These are phyloP conservation scores for Datnioides undecimradiatus DNA, from an alignment of 2,113 vertebrate genomes.

Conservation along the genomic window DNA sequence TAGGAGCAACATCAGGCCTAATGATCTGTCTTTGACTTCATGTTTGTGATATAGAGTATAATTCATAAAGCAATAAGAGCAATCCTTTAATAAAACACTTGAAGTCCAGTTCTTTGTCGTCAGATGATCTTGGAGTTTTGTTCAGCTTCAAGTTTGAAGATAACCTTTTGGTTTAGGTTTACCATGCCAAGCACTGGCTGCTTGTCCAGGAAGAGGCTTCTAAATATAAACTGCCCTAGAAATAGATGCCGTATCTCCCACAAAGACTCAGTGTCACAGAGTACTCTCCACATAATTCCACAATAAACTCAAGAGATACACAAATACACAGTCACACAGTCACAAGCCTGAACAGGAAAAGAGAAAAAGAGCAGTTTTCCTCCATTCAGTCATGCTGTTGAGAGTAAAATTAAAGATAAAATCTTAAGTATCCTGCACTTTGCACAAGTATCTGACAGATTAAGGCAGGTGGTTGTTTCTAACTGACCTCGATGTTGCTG, in stretches of 20 bases:
- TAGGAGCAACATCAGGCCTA: background rate
- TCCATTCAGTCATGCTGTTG: background rate
- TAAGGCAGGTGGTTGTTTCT: background rate
- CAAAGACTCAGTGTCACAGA: conserved; percentile 37
- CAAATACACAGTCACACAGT: background rate
- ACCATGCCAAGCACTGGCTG: conserved; percentile 39
- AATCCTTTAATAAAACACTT: background rate
- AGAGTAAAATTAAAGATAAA: background rate
- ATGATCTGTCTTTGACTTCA: background rate
- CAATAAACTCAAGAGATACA: background rate
- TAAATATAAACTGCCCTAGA: conserved; percentile 78
- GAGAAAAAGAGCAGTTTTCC: background rate
- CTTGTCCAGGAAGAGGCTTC: conserved; percentile 54
- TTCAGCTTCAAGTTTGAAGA: background rate
- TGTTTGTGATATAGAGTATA: background rate
- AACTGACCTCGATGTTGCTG: background rate
- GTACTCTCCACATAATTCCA: conserved; percentile 5
- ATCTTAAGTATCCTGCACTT: too few relatives aligned
- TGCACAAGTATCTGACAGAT: background rate
- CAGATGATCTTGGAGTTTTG: background rate
- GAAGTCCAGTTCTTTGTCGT: conserved; percentile 1
- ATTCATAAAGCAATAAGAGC: background rate
- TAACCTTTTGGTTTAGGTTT: conserved; percentile 41
- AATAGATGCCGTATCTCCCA: conserved; percentile 54
- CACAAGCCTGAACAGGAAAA: background rate